Conservation (phyloP, 2,888 invertebrate genomes). For the Xanthorhoe designata region DNA sequence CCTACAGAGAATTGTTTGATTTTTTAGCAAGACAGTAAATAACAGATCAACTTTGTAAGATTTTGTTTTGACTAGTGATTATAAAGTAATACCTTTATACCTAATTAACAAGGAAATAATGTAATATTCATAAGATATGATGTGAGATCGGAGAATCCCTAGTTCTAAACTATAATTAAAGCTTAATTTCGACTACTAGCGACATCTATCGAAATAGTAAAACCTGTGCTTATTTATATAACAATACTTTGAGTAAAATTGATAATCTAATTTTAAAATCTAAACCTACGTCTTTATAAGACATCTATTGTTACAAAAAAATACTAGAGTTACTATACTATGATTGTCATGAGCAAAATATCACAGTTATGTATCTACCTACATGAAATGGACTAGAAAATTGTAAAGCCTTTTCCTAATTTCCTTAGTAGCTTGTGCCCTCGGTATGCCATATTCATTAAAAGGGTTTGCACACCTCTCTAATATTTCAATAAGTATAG, state of each 20-base stretch:
- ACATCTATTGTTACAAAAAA: conserved; percentile 19
- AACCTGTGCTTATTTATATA: conserved; percentile 1
- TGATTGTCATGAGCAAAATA: conserved; percentile 38
- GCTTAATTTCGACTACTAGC: conserved; percentile 22
- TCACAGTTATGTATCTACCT: conserved; percentile 42
- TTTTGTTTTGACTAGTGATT: conserved; percentile 1
- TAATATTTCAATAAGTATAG: conserved; percentile 83
- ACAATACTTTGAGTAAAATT: conserved; percentile 14
- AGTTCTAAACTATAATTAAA: conserved; percentile 2
- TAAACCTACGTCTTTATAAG: conserved; percentile 26
- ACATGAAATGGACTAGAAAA: conserved; percentile 72
- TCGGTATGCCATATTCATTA: conserved; percentile 71
- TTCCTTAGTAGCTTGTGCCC: conserved; percentile 76
- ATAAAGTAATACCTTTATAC: neutral
- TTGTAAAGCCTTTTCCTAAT: conserved; percentile 80
- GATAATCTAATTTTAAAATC: conserved; percentile 4
- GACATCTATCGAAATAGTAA: conserved; percentile 29
- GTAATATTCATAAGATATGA: conserved; percentile 8
- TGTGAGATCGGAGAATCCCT: conserved; percentile 12
- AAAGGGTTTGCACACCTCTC: conserved; percentile 86
- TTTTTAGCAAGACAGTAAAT: neutral
- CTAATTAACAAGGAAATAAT: conserved; percentile 15
- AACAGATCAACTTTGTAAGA: neutral
- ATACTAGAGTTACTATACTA: conserved; percentile 27
- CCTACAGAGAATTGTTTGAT: neutral